Percentiles rank a stretch among this genome's conserved stretches.
Evolutionary conservation across 2,888 invertebrate genomes (phyloP).

Genomic region (Ptychoptera contaminata): DNA sequence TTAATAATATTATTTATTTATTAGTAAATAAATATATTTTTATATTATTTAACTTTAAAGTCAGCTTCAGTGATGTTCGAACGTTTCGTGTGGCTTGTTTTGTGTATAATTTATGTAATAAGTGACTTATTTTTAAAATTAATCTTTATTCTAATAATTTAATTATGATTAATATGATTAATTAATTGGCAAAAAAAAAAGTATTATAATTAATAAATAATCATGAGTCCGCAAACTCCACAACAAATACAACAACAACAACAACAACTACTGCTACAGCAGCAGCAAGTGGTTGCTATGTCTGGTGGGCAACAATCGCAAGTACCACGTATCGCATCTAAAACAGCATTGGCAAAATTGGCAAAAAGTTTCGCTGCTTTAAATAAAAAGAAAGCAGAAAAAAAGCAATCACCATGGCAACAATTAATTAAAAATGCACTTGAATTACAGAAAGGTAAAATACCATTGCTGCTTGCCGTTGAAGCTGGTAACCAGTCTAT

Average conservation of each 20-base stretch:
- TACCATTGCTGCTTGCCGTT: slow-evolving; percentile 84
- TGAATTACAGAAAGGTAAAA: slow-evolving; percentile 70
- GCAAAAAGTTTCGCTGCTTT: slow-evolving; percentile 35
- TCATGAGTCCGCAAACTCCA: too few relatives aligned
- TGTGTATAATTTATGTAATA: too few relatives aligned
- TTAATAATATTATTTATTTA: too few relatives aligned
- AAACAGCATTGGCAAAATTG: slow-evolving; percentile 28
- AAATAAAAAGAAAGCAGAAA: slow-evolving; percentile 36
- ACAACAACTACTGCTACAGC: not conserved
- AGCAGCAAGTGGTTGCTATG: slow-evolving; percentile 3
- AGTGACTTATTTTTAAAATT: too few relatives aligned
- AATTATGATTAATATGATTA: too few relatives aligned
- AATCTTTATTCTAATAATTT: too few relatives aligned
- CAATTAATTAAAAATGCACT: slow-evolving; percentile 41
- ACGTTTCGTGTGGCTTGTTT: too few relatives aligned
- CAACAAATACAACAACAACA: not conserved
- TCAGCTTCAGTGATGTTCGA: too few relatives aligned
- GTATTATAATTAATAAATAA: too few relatives aligned
- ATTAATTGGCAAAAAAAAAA: too few relatives aligned
- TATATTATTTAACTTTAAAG: too few relatives aligned
- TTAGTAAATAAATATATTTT: too few relatives aligned
- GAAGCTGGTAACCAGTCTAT: slow-evolving; percentile 92
- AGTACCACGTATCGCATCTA: slow-evolving; percentile 5
- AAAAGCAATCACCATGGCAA: slow-evolving; percentile 36
- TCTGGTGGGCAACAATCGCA: slow-evolving; percentile 3